Conservation (phyloP, 2,113 vertebrate species). For the Aptenodytes patagonicus region DNA sequence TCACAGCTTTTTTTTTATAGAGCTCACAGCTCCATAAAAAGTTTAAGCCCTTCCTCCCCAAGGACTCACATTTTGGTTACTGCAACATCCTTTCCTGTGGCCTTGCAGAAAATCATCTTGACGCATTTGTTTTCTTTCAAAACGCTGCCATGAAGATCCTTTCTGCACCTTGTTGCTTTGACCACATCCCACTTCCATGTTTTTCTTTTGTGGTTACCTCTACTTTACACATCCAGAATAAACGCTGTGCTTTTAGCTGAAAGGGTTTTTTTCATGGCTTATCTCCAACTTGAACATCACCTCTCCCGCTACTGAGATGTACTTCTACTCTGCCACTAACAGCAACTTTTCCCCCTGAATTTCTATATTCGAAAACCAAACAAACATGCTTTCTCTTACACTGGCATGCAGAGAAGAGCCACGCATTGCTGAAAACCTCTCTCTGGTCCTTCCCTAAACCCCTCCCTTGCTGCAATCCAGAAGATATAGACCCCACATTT, state of each 20-base stretch:
- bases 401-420: not conserved
- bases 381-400: not conserved
- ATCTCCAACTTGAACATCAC: not conserved
- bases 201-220: not conserved
- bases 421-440: not conserved
- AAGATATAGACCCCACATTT: accelerated
- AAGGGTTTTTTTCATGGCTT: not conserved
- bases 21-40: not conserved
- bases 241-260: not conserved
- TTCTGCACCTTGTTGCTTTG: not conserved
- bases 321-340: not conserved
- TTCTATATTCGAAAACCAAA: not conserved
- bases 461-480: not conserved
- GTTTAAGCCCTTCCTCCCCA: not conserved
- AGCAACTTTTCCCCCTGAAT: not conserved
- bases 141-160: not conserved
- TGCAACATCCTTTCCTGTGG: not conserved
- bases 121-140: not conserved
- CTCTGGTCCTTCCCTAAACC: not conserved
- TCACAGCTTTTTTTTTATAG: not conserved
- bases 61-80: not conserved
- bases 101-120: not conserved
- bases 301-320: not conserved
- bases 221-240: not conserved
- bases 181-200: not conserved